These are phyloP conservation scores for Thaleichthys pacificus DNA, from an alignment of 2,797 vertebrate genomes.

Conservation along the genomic window DNA sequence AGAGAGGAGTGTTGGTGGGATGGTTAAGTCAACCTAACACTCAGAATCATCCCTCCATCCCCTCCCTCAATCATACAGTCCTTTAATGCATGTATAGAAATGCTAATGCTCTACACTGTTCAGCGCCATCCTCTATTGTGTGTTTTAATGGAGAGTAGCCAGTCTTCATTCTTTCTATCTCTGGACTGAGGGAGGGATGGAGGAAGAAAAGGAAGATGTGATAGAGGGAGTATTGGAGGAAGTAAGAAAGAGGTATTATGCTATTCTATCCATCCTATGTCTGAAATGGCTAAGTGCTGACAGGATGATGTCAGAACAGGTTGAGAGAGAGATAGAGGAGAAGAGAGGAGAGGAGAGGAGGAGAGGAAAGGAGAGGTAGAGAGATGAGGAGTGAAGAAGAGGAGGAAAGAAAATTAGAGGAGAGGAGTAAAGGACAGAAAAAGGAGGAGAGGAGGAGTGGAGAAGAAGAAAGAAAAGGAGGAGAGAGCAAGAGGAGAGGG, in stretches of 20 bases:
- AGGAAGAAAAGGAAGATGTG: background rate
- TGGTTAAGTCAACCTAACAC: constrained; percentile 1
- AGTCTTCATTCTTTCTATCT: constrained; percentile 35
- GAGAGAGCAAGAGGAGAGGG: no score
- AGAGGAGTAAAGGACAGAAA: no score
- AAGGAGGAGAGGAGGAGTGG: no score
- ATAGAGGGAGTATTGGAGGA: background rate
- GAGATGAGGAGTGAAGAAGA: no score
- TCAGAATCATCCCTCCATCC: constrained; percentile 33
- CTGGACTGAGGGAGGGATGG: constrained; percentile 42
- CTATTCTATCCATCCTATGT: no score
- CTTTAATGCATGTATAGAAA: constrained; percentile 74
- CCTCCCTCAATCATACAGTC: constrained; percentile 15
- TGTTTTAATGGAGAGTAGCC: background rate
- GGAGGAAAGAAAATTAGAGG: no score
- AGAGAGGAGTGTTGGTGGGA: background rate
- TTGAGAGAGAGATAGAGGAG: background rate
- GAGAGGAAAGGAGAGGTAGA: no score
- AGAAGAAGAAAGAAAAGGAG: no score
- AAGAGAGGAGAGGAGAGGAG: no score
- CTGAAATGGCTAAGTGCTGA: constrained; percentile 53
- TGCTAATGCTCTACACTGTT: constrained; percentile 68
- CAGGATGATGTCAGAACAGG: constrained; percentile 41
- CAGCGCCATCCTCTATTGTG: constrained; percentile 67
- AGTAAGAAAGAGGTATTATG: constrained; percentile 14